Evolutionary conservation across 2,797 vertebrate species (phyloP), one percentile per base, ranked within the genome.

Genomic region (Ctenochaetus hawaiiensis): DNA sequence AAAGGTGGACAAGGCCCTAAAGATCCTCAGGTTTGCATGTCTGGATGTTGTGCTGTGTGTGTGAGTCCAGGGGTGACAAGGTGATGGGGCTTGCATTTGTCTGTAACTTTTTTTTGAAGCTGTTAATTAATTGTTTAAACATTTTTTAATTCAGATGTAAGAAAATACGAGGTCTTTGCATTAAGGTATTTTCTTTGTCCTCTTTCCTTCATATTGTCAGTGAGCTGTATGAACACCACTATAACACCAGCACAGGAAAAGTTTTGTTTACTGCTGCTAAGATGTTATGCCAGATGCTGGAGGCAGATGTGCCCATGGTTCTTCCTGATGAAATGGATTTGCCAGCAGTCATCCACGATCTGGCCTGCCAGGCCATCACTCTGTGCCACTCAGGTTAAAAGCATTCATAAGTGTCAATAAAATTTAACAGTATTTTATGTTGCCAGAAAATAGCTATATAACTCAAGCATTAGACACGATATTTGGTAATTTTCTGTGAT

Each of bases 221-320:
- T 39, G 95, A 96, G 77, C 87, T 96, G 44, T 96, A 96, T 84
- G 90, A 96, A 84, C 94, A 96, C 47, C 95, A 97, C 80, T 91
- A 89, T 18, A 96, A 93, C 68, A 87, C 90, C 18, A 90, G 86
- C 64, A 97, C 97, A 0, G 98, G 97, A 43, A 93, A 90, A 43
- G 89, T 97, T 68, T 93, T 99, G 66, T 97, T 97, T 76, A 93
- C 94, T 43, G 92, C 93, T 0, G 96, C 96, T 48, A 96, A 95
- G 48, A 98, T 91, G 26, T 93, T 99, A 34, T 99, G 97, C 82
- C 96, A 96, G 54, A 96, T 97, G 96, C 77, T 99, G 91, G 95
- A 96, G 84, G 94, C 93, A 34, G 96, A 97, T 2, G 82, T 94
- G 20, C 96, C 95, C 18, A 94, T 98, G 95, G 91, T 96, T 57